phyloP scores from a whole-genome alignment of 2,888 invertebrate genomes.

The Cylindroiulus punctatus region DNA sequence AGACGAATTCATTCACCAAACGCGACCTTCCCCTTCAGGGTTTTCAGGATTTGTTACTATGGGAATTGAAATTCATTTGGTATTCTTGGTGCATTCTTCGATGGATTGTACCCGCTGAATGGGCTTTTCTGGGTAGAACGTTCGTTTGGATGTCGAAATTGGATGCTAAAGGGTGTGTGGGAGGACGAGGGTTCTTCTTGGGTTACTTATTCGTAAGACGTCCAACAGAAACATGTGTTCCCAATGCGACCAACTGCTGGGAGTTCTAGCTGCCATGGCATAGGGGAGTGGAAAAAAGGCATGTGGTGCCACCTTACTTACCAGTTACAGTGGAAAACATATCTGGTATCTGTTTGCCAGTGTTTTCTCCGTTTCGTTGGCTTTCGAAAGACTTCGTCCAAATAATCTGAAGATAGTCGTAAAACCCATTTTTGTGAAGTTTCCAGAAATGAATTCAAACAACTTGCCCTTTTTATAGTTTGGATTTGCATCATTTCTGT shows the following conservation, averaged over 20 bases:
- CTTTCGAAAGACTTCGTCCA: too few relatives aligned
- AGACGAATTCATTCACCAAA: slow-evolving; percentile 2
- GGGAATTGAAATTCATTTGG: slow-evolving; percentile 19
- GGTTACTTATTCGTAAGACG: not conserved
- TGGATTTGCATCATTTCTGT: too few relatives aligned
- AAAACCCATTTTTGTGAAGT: too few relatives aligned
- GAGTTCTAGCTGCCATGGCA: not conserved
- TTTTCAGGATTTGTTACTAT: not conserved
- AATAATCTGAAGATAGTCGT: too few relatives aligned
- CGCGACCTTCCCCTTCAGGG: not conserved
- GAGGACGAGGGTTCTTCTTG: slow-evolving; percentile 32
- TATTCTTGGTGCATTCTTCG: not conserved
- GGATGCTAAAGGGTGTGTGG: slow-evolving; percentile 21
- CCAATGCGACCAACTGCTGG: slow-evolving; percentile 26
- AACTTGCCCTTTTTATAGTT: too few relatives aligned
- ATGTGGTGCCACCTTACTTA: slow-evolving; percentile 9
- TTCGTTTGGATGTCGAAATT: not conserved
- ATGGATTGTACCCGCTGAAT: not conserved
- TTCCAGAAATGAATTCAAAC: too few relatives aligned
- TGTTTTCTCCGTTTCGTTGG: too few relatives aligned
- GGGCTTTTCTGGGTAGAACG: not conserved
- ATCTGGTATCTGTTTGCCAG: not conserved
- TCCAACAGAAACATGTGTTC: slow-evolving; percentile 17
- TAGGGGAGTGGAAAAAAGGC: not conserved
- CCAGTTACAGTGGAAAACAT: not conserved